Evolutionary conservation across 2,113 vertebrate species (phyloP), one percentile per base, ranked within the genome.

Genomic region (Sialia sialis): DNA sequence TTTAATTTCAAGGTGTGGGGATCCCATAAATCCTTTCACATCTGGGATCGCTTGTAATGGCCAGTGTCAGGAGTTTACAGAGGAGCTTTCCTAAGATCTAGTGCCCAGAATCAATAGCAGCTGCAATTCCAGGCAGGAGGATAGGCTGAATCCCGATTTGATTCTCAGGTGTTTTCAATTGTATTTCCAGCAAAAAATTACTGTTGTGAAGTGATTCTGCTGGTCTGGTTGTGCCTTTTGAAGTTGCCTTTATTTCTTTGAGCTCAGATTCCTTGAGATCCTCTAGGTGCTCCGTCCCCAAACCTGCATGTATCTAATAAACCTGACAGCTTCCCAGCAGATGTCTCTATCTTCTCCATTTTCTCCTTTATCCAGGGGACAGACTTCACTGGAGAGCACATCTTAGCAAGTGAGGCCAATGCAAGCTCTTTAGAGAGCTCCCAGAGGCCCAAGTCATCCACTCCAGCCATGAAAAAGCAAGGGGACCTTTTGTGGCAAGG

Each of bases 21-120:
- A 93, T 95, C 83, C 83, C 91, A 97, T 96, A 97, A 97, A 96
- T 95, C 96, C 94, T 97, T 89, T 63, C 94, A 93, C 96, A 97
- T 97, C 95, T 97, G 96, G 94, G 92, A 95, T 76, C 17, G 1
- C 83, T 97, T 90, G 92, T 84, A 89, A 89, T 87, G 89, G 83
- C 86, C 80, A 74, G 92, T 92, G 94, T 95, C 95, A 97, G 94
- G 94, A 94, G 95, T 97, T 95, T 96, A 86, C 25, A 3, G 92
- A 93, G 66, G 89, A 95, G 90, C 85, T 95, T 93, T 95, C 92
- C 83, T 96, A 96, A 97, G 96, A 96, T 95, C 92, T 95, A 95
- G 80, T 1, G 75, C 86, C 86, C 91, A 75, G 86, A 94, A 97
- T 96, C 93, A 93, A 96, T 96, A 97, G 94, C 96, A 97, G 95